Percentiles rank a stretch among this genome's conserved stretches.
Evolutionary conservation across 2,797 vertebrate species (phyloP).

Genomic region (Glossophaga mutica): DNA sequence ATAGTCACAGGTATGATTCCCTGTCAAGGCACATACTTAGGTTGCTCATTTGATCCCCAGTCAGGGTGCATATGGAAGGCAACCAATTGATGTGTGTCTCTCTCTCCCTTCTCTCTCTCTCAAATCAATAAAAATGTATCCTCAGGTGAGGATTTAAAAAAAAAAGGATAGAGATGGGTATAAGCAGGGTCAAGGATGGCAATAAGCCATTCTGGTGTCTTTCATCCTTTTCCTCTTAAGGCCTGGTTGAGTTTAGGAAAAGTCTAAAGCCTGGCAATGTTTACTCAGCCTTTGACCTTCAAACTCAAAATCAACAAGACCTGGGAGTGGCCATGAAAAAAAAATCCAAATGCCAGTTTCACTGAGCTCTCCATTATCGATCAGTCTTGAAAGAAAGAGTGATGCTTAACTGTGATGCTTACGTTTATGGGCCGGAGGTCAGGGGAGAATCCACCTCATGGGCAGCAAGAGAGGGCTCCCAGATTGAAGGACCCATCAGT

Average conservation of each 20-base stretch:
- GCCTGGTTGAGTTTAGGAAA: neutral
- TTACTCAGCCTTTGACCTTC: constrained; percentile 2
- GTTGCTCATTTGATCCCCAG: neutral
- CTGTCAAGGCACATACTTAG: neutral
- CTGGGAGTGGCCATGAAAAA: neutral
- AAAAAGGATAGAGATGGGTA: neutral
- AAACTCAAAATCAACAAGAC: constrained; percentile 20
- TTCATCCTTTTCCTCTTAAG: neutral
- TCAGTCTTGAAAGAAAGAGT: neutral
- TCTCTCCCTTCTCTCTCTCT: neutral
- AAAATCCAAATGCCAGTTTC: neutral
- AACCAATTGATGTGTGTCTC: neutral
- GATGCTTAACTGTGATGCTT: neutral
- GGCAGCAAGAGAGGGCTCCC: neutral
- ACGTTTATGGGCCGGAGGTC: neutral
- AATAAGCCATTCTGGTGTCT: neutral
- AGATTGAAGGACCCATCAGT: neutral
- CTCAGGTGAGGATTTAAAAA: neutral
- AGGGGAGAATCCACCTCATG: neutral
- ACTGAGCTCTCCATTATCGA: neutral
- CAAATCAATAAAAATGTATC: neutral
- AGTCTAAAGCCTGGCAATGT: neutral
- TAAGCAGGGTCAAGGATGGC: neutral
- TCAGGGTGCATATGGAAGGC: neutral
- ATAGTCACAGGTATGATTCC: neutral